Evolutionary conservation across 2,113 vertebrate species (phyloP).

Genomic region (Gymnogyps californianus): DNA sequence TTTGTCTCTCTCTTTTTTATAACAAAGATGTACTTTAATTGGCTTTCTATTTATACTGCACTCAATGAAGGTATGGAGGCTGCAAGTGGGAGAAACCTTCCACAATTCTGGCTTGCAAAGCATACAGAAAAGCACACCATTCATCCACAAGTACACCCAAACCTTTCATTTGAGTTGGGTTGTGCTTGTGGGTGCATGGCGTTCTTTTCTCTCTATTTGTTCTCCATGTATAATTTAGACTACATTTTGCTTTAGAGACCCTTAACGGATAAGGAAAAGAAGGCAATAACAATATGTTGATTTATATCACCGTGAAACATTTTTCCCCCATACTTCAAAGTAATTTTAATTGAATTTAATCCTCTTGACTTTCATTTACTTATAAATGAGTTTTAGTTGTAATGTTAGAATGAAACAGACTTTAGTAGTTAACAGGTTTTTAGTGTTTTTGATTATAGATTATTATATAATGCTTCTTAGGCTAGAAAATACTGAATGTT

Average conservation of each 20-base stretch:
- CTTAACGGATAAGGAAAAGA: slow-evolving; percentile 63
- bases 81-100: slow-evolving; percentile 31
- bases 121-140: slow-evolving; percentile 37
- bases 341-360: slow-evolving; percentile 81
- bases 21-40: slow-evolving; percentile 67
- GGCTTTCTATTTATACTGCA: slow-evolving; percentile 59
- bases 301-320: slow-evolving; percentile 71
- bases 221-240: slow-evolving; percentile 52
- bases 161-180: slow-evolving; percentile 28
- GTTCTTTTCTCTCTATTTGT: slow-evolving; percentile 40
- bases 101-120: not conserved
- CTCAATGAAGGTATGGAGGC: slow-evolving; percentile 59
- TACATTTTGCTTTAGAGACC: slow-evolving; percentile 64
- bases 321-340: slow-evolving; percentile 71
- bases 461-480: slow-evolving; percentile 65
- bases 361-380: slow-evolving; percentile 79
- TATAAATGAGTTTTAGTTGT: slow-evolving; percentile 76
- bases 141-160: slow-evolving; percentile 39
- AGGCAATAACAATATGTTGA: slow-evolving; percentile 69
- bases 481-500: slow-evolving; percentile 52
- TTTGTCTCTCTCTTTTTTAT: slow-evolving; percentile 37
- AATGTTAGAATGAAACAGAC: slow-evolving; percentile 66
- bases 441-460: slow-evolving; percentile 73
- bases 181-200: slow-evolving; percentile 46
- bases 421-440: slow-evolving; percentile 72